Conservation (phyloP, 2,113 vertebrate species). For the Aramus guarauna region DNA sequence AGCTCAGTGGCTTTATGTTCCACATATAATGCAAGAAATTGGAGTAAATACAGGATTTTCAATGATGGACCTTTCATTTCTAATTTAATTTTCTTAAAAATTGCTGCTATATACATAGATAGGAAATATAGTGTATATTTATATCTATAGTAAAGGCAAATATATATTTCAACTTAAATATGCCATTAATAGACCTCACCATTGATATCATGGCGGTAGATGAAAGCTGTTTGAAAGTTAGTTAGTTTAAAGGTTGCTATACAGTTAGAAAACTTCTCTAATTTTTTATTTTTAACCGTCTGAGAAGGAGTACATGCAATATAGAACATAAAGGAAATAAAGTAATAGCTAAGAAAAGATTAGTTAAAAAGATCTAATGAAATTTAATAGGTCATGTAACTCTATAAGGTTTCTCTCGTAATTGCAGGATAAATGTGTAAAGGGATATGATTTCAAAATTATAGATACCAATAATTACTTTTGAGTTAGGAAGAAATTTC, state of each 20-base stretch:
- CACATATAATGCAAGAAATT: neutral
- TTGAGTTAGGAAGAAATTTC: neutral
- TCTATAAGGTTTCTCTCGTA: neutral
- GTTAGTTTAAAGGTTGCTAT: neutral
- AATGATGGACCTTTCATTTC: neutral
- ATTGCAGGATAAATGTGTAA: neutral
- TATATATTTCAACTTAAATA: neutral
- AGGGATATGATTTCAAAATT: neutral
- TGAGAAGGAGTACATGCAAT: neutral
- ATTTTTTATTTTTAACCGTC: neutral
- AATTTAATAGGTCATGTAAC: neutral
- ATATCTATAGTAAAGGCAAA: neutral
- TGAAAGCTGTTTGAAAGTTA: neutral
- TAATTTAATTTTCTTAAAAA: neutral
- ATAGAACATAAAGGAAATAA: neutral
- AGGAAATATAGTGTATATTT: neutral
- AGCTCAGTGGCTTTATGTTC: neutral
- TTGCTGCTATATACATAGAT: accelerated
- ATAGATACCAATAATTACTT: neutral
- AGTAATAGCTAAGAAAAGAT: neutral
- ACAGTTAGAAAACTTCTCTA: neutral
- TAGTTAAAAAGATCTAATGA: neutral
- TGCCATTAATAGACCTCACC: neutral
- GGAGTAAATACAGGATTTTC: neutral
- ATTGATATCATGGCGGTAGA: neutral